Conservation (phyloP, 2,113 vertebrate species). For the Stictonetta naevosa region DNA sequence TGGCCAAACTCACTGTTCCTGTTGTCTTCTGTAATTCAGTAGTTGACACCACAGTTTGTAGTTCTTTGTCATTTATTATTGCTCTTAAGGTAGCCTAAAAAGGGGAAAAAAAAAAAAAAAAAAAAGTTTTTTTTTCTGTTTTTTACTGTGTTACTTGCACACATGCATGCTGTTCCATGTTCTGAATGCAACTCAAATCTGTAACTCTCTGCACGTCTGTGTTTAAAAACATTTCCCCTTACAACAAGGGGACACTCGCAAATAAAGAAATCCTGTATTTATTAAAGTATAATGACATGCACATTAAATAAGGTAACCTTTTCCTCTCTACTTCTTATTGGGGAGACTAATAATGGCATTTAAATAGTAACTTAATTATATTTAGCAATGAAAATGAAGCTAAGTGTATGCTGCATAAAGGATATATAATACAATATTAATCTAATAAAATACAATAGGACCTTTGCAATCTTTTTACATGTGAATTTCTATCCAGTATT, state of each 20-base stretch:
- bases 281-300: background rate
- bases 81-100: conserved; percentile 85
- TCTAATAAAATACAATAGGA: background rate
- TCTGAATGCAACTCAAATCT: background rate
- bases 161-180: background rate
- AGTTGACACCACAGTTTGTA: conserved; percentile 87
- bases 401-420: background rate
- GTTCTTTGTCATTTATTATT: conserved; percentile 80
- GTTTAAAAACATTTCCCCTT: background rate
- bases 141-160: background rate
- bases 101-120: background rate
- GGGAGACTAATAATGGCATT: background rate
- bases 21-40: conserved; percentile 89
- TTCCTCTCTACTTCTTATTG: background rate
- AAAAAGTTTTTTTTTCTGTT: background rate
- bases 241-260: background rate
- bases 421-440: background rate
- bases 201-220: background rate
- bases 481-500: background rate
- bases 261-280: background rate
- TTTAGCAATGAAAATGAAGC: background rate
- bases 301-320: background rate
- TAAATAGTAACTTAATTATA: background rate
- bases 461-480: background rate
- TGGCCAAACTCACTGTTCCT: conserved; percentile 81